These are phyloP conservation scores for Scelioninae gen. 1 DNA, from an alignment of 2,888 invertebrate genomes.

Conservation along the genomic window DNA sequence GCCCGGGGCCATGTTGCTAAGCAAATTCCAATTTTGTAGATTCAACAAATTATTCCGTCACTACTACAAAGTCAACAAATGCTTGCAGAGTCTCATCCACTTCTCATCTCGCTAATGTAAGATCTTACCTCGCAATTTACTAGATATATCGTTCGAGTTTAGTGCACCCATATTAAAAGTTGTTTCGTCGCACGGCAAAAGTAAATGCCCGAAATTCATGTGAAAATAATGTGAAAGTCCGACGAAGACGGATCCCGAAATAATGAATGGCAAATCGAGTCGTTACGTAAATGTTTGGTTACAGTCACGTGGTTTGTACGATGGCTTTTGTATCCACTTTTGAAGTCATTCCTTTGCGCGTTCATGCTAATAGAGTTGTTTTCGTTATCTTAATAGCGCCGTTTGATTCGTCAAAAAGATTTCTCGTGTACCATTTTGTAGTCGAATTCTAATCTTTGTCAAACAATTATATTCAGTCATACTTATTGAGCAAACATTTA, in stretches of 20 bases:
- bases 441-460: no score
- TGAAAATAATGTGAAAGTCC: constrained; percentile 15
- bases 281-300: constrained; percentile 15
- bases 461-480: no score
- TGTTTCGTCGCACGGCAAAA: constrained; percentile 21
- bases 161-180: constrained; percentile 37
- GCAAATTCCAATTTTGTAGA: constrained; percentile 39
- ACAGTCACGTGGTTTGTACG: not conserved
- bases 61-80: constrained; percentile 39
- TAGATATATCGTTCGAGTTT: constrained; percentile 12
- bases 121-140: constrained; percentile 25
- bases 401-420: no score
- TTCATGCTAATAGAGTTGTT: not conserved
- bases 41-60: constrained; percentile 47
- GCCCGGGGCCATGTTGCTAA: constrained; percentile 29
- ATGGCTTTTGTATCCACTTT: not conserved
- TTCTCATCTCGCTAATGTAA: constrained; percentile 46
- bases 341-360: not conserved
- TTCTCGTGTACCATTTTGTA: no score
- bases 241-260: not conserved
- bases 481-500: no score
- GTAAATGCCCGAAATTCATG: constrained; percentile 29
- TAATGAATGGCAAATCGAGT: not conserved
- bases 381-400: no score
- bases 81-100: constrained; percentile 9